phyloP scores from a whole-genome alignment of 2,113 vertebrate species.

The Gopherus flavomarginatus region DNA sequence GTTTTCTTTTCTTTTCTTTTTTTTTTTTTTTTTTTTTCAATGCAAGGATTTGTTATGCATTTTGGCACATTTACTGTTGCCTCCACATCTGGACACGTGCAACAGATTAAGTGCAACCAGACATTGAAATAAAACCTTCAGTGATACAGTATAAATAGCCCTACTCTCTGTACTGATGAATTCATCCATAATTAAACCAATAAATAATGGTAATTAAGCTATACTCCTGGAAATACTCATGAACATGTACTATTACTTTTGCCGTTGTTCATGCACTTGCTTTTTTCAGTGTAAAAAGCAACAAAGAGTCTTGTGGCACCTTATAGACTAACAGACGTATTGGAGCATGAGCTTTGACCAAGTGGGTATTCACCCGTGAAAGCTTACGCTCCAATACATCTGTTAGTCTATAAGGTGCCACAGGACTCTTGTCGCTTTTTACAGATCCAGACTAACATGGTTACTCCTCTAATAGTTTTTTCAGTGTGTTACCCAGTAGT shows the following conservation, averaged over 20 bases:
- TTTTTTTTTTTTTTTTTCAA: neutral
- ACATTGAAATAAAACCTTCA: neutral
- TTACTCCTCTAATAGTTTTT: neutral
- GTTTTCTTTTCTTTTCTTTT: neutral
- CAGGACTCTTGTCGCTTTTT: no score
- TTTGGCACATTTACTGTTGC: neutral
- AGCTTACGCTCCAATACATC: no score
- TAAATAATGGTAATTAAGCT: neutral
- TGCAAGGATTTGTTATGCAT: neutral
- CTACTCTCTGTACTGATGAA: neutral
- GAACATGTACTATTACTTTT: neutral
- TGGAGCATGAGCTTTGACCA: no score
- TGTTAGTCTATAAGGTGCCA: no score
- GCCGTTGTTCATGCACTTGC: neutral
- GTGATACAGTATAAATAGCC: neutral
- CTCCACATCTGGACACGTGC: neutral
- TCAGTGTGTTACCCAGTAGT: neutral
- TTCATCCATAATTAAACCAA: neutral
- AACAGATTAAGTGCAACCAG: neutral
- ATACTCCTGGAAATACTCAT: neutral
- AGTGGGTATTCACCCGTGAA: no score
- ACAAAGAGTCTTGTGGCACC: no score
- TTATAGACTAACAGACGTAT: no score
- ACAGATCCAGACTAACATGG: no score
- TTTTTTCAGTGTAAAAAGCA: neutral